Base-by-base conservation (phyloP, 2,797 vertebrate genomes). In the Odontamblyopus lacepedii region DNA sequence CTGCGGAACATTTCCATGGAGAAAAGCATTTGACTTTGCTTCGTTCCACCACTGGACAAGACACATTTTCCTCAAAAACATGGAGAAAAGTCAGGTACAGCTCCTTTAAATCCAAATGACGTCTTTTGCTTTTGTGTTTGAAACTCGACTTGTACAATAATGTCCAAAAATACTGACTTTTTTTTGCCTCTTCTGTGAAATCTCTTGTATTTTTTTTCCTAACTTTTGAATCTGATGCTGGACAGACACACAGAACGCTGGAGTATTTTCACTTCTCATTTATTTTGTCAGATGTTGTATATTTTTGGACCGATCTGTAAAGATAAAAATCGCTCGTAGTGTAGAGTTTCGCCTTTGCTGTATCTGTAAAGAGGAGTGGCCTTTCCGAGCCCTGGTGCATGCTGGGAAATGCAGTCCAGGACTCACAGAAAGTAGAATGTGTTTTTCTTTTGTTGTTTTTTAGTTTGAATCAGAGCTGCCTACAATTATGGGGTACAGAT, bases 361-460 rank as follows among this genome's bases (percentile, higher is more conserved):
- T 16, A 18, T 8, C 9, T 44, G n/a, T 60, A 15, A 26, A 38
- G 48, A 32, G 32, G 48, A 32, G 19, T 63, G 63, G 50, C 61
- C 70, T 8, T 6, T n/a, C 26, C 41, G 66, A 78, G 64, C 69
- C 73, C 75, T 71, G 76, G 29, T 84, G 87, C 83, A 89, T 86
- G 79, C 83, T 90, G 87, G 87, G 83, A 84, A 84, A 84, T 83
- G 82, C 29, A 76, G 80, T 83, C 55, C 64, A 6, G 64, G 51
- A 41, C 59, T 75, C 30, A 63, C 41, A 3, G 56, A 68, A 64
- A 57, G 61, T 38, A 69, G 32, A 23, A 0, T 57, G 32, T 61
- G 27, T 48, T 15, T 15, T 44, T 44, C 0, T 44, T 44, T 41
- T 41, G 13, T 48, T 48, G 44, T 48, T 13, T 48, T 13, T 48